Conservation (phyloP, 2,888 invertebrate genomes). For the Drosophila pegasa region DNA sequence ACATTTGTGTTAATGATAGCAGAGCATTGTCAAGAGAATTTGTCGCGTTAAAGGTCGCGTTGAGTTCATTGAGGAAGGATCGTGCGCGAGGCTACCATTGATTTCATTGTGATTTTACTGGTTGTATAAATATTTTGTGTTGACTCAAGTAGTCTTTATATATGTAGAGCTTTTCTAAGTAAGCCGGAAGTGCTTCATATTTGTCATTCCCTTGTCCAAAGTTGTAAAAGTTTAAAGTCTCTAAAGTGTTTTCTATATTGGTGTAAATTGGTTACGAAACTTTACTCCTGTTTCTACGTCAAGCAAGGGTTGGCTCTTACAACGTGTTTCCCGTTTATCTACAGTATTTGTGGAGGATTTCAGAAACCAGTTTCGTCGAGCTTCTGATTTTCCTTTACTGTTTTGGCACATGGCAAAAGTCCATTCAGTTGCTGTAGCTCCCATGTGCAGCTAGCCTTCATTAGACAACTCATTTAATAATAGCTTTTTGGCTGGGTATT, state of each 20-base stretch:
- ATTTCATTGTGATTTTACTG: background rate
- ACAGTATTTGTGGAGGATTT: background rate
- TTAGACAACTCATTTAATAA: slow-evolving; percentile 1
- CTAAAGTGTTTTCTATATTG: no score
- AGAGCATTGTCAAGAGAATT: slow-evolving; percentile 23
- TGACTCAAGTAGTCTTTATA: no score
- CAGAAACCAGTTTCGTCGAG: background rate
- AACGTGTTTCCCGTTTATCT: background rate
- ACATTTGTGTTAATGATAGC: slow-evolving; percentile 34
- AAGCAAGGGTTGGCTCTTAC: background rate
- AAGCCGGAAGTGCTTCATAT: no score
- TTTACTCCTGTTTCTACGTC: background rate
- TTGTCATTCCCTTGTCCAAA: no score
- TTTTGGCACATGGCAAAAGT: background rate
- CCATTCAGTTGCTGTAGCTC: background rate
- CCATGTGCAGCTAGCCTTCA: slow-evolving; percentile 2
- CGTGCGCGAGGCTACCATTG: background rate
- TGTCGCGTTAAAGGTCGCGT: slow-evolving; percentile 48
- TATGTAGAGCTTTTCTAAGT: background rate
- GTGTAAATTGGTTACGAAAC: background rate
- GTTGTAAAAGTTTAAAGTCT: no score
- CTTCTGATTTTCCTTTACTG: background rate
- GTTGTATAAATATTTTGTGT: no score
- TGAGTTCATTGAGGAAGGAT: slow-evolving; percentile 21
- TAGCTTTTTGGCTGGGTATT: background rate